These are phyloP conservation scores for Azemiops feae DNA, from an alignment of 2,113 vertebrate genomes.

Conservation along the genomic window DNA sequence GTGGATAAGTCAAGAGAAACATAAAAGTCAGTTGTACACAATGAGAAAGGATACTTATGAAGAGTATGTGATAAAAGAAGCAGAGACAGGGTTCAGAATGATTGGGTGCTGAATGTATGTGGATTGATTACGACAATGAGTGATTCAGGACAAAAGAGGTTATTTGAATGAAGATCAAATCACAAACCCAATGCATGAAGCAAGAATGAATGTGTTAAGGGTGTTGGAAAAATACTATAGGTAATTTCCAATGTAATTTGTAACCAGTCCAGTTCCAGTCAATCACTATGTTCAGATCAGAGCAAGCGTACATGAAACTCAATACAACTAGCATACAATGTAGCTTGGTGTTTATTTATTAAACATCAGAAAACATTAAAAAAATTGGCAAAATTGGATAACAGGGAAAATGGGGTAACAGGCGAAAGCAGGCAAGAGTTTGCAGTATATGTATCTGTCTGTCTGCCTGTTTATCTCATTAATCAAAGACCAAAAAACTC, in stretches of 20 bases:
- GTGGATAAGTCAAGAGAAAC: neutral
- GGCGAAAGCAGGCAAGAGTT: neutral
- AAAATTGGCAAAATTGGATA: neutral
- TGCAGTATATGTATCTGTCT: neutral
- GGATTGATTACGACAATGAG: neutral
- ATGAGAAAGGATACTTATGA: neutral
- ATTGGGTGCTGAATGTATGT: neutral
- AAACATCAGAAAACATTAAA: neutral
- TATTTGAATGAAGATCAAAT: neutral
- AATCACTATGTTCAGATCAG: neutral
- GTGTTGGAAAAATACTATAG: neutral
- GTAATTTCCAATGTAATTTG: neutral
- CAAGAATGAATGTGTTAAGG: neutral
- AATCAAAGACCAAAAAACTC: neutral
- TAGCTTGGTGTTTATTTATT: neutral
- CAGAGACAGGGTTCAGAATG: neutral
- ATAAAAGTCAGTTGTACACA: neutral
- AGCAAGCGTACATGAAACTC: neutral
- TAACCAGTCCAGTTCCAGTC: neutral
- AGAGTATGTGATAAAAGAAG: neutral
- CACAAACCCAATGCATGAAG: neutral
- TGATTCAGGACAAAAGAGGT: neutral
- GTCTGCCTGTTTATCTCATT: neutral
- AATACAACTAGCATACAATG: neutral
- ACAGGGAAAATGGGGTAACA: neutral